phyloP scores from a whole-genome alignment of 2,113 vertebrate genomes.

The Motacilla alba region DNA sequence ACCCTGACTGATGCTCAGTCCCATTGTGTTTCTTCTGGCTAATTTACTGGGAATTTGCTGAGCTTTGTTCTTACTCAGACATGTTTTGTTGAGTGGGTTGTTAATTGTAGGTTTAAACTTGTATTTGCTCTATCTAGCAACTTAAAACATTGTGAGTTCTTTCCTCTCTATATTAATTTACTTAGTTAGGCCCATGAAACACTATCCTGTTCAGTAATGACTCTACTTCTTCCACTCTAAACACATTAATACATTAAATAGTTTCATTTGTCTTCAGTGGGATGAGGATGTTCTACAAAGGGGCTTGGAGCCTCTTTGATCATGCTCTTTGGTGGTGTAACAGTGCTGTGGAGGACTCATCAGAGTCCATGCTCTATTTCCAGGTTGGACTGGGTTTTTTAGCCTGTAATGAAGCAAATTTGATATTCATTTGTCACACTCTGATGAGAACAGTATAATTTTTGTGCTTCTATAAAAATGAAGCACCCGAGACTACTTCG shows the following conservation, averaged over 20 bases:
- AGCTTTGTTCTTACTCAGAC: background rate
- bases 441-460: background rate
- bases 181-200: constrained; percentile 12
- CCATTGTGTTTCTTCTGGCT: background rate
- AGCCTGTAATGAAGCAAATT: background rate
- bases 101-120: constrained; percentile 23
- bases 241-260: background rate
- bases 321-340: background rate
- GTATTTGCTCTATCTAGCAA: background rate
- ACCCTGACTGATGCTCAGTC: background rate
- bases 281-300: background rate
- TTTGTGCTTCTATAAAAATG: background rate
- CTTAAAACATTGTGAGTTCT: background rate
- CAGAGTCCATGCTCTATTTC: background rate
- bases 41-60: constrained; percentile 25
- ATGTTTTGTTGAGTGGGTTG: background rate
- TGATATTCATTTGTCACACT: background rate
- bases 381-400: background rate
- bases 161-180: background rate
- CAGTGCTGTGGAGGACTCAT: background rate
- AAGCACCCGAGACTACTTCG: background rate
- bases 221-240: background rate
- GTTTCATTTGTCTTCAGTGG: background rate
- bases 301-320: background rate
- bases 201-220: background rate